Evolutionary conservation across 2,888 invertebrate species (phyloP), one percentile per base, ranked within the genome.

Genomic region (Phrixothrix hirtus): DNA sequence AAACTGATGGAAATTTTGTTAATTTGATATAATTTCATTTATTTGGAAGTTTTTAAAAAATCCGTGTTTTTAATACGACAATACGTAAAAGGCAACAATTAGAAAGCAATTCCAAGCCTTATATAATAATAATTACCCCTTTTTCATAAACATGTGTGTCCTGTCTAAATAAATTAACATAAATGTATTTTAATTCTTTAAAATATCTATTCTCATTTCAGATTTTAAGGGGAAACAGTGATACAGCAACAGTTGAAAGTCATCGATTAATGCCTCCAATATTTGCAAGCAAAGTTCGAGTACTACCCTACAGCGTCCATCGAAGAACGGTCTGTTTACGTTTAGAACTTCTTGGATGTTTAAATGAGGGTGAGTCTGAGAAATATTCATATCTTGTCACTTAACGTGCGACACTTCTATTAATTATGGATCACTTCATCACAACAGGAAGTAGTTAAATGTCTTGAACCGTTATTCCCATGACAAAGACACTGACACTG

Each of bases 251-350:
- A 0, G 82, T 86, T 9, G 86, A 87, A 41, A 78, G 82, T 43
- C 82, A 86, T 60, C 79, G 81, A 52, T 77, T 88, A 58, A 80
- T 84, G 67, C 88, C 88, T 2, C 84, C 87, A 5, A 81, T 90
- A 55, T 83, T 88, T 59, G 89, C 88, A 12, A 83, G 81, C 59
- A 81, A 83, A 69, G 78, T 90, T 36, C 81, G 89, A 37, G 79
- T 90, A 55, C 77, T 89, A 46, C 90, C 90, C 1, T 86, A 86
- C 75, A 85, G 87, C 64, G 80, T 84, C 27, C 84, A 85, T 66
- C 78, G 83, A 9, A 78, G 88, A 51, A 88, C 87, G 1, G 85
- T 89, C 46, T 90, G 90, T 72, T 79, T 90, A 66, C 77, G 89
- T 42, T 80, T 89, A 54, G 90, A 90, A 71, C 74, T 90, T 38